These are phyloP conservation scores for Anas flavirostris DNA, from an alignment of 2,797 vertebrate genomes.

Conservation along the genomic window DNA sequence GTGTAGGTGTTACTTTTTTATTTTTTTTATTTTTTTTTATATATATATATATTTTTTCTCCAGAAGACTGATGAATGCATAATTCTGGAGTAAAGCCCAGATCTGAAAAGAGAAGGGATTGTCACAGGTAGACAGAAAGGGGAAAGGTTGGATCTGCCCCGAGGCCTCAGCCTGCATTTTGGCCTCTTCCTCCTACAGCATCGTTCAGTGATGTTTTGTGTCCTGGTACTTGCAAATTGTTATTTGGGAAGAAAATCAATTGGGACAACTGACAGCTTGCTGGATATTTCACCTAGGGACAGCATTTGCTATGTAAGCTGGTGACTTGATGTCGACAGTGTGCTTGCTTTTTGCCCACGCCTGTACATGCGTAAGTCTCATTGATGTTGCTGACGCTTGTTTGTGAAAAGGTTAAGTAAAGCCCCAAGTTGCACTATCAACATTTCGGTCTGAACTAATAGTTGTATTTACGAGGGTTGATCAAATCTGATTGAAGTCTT, in stretches of 20 bases:
- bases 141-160: neutral
- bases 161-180: neutral
- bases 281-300: neutral
- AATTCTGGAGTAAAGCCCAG: neutral
- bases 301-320: neutral
- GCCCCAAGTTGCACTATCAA: neutral
- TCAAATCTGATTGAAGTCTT: neutral
- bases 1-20: neutral
- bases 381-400: neutral
- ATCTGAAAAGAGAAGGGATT: neutral
- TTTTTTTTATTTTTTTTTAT: too few species aligned
- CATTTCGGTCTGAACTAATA: neutral
- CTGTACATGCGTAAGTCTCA: neutral
- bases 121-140: neutral
- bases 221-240: neutral
- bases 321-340: neutral
- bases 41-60: too few species aligned
- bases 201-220: neutral
- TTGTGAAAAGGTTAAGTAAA: neutral
- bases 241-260: neutral
- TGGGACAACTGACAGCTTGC: neutral
- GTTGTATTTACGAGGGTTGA: neutral
- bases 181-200: neutral
- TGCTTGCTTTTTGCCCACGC: neutral
- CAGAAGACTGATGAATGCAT: neutral